phyloP scores from a whole-genome alignment of 2,888 invertebrate genomes.

The Tetropium fuscum region DNA sequence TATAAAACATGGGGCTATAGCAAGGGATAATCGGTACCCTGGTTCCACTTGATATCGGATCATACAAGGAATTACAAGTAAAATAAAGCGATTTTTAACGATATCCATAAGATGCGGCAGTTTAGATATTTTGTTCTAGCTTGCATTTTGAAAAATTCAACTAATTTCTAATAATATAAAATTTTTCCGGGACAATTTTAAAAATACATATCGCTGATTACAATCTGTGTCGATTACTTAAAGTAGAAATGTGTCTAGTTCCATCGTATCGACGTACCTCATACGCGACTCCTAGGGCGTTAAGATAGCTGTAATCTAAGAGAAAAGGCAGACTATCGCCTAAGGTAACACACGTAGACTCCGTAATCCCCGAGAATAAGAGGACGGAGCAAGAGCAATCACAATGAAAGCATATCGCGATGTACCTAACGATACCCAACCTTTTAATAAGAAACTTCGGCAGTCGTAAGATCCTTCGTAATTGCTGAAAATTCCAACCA shows the following conservation, averaged over 20 bases:
- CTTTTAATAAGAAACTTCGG: slow-evolving; percentile 19
- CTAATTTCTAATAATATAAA: too few relatives aligned
- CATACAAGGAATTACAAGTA: too few relatives aligned
- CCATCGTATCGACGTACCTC: too few relatives aligned
- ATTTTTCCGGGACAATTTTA: too few relatives aligned
- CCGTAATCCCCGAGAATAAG: slow-evolving; percentile 8
- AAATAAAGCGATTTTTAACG: too few relatives aligned
- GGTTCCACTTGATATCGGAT: too few relatives aligned
- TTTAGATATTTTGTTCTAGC: background rate
- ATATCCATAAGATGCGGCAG: background rate
- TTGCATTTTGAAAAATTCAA: too few relatives aligned
- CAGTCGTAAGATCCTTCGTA: background rate
- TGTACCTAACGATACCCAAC: slow-evolving; percentile 8
- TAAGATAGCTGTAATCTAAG: background rate
- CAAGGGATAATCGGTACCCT: too few relatives aligned
- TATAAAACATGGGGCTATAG: too few relatives aligned
- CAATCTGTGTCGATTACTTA: too few relatives aligned
- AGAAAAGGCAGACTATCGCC: background rate
- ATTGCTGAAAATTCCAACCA: slow-evolving; percentile 9
- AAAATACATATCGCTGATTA: too few relatives aligned
- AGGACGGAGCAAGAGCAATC: slow-evolving; percentile 1
- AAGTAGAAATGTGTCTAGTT: background rate
- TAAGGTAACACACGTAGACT: slow-evolving; percentile 7
- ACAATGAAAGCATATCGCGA: slow-evolving; percentile 13
- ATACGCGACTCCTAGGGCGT: background rate